Evolutionary conservation across 2,797 vertebrate species (phyloP), one percentile per base, ranked within the genome.

Genomic region (Ambastaia sidthimunki): DNA sequence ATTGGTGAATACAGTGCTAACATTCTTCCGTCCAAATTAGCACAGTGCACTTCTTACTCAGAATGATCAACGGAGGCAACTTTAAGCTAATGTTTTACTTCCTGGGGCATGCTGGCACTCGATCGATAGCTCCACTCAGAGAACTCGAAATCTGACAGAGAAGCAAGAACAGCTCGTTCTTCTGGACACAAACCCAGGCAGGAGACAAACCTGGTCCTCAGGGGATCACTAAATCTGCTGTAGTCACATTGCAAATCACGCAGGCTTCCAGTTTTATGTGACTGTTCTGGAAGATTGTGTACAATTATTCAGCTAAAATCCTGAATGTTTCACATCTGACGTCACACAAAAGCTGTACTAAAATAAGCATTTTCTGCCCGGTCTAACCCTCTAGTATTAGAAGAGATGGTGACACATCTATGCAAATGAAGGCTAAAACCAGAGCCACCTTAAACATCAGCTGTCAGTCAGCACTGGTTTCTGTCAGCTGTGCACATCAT

Each of bases 61-160:
- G 65, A 86, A 63, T 76, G 73, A 83, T 78, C 76, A 16, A 67
- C 23, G 67, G 79, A 82, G 83, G 63, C 82, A 68, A 67, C 60
- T 71, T 77, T 82, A 81, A 83, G 82, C 80, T 82, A 84, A 86
- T 83, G 83, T 86, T 85, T 83, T 75, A 85, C 76, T 85, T 85
- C 83, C 83, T 82, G 60, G 80, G 81, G 80, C 80, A 70, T 66
- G 66, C 83, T 84, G 77, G 80, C 67, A 60, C 80, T 72, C 74
- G 41, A 85, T 86, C 85, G 65, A 84, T 85, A 84, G 57, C 74
- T 41, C 70, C 74, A 52, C 82, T 73, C 37, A 66, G 62, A 31
- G 81, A 79, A 75, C 75, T 74, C 28, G 63, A 77, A 73, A 72
- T 81, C 80, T 76, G 79, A 83, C 28, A 69, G 62, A 80, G 81